These are phyloP conservation scores for Protonemura montana DNA, from an alignment of 2,888 invertebrate species.

Conservation along the genomic window DNA sequence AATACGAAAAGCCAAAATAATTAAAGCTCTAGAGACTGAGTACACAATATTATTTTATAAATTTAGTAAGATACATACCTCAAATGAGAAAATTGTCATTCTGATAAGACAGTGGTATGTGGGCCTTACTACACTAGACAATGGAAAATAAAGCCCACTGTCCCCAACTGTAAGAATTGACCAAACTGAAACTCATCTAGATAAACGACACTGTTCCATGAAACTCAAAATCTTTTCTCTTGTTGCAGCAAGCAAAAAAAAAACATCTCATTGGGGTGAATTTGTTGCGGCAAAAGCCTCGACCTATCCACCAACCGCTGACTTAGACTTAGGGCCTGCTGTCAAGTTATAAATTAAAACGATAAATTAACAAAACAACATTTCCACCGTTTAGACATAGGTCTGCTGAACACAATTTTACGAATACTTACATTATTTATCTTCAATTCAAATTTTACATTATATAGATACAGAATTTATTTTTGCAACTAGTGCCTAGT, in stretches of 20 bases:
- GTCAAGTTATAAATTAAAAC: not conserved
- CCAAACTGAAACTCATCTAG: not conserved
- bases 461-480: not conserved
- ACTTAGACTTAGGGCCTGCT: not conserved
- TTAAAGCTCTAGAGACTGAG: not conserved
- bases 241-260: not conserved
- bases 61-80: conserved; percentile 4
- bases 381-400: not conserved
- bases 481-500: not conserved
- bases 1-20: not conserved
- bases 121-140: not conserved
- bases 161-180: not conserved
- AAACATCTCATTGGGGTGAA: not conserved
- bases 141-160: not conserved
- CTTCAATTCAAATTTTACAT: not conserved
- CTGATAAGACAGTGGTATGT: not conserved
- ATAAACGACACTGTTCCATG: not conserved
- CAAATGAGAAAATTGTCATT: not conserved
- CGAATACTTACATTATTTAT: conserved; percentile 8
- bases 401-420: not conserved
- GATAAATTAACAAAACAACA: not conserved
- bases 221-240: not conserved
- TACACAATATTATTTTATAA: not conserved
- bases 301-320: not conserved
- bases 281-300: not conserved